Evolutionary conservation across 1,140 invertebrate species (phyloP), one percentile per base, ranked within the genome.

Genomic region (Lasioglossum baleicum): DNA sequence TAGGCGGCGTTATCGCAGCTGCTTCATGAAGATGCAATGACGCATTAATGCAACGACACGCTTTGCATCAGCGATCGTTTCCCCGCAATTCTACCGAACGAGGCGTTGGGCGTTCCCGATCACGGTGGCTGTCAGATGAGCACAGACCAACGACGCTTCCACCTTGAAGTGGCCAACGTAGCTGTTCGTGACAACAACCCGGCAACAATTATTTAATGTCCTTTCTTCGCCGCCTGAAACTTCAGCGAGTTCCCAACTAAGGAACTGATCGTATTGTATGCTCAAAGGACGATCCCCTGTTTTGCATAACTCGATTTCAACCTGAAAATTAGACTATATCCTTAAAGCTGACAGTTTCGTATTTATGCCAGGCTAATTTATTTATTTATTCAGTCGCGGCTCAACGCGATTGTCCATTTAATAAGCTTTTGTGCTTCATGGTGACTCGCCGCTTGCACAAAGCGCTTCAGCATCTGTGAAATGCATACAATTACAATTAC

Each of bases 21-120:
- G 70, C 77, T 80, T 73, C 71, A 74, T 74, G 77, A 80, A 74
- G 77, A 74, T 74, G 70, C 70, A 73, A 80, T 67, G 77, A 74
- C 51, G 71, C 77, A 80, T 80, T 80, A 80, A 80, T 80, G 77
- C 77, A 74, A 80, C 77, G 61, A 74, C 77, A 74, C 53, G 77
- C 63, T 74, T 74, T 51, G 77, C 77, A 80, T 74, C 63, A 15
- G 53, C 51, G 53, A 80, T 74, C 77, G 44, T 80, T 80, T 80
- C 77, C 70, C 74, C 15, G 77, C 77, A 60, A 80, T 73, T 74
- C 71, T 60, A 26, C 70, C n/a, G 71, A 80, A 80, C 70, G 63
- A 80, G 77, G 77, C 77, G 77, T 80, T 80, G 71, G 77, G 77
- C 77, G 77, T 74, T 80, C 53, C 71, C 71, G 63, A 74, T 65